phyloP scores from a whole-genome alignment of 1,140 invertebrate genomes.

The Lepidurus couesii region DNA sequence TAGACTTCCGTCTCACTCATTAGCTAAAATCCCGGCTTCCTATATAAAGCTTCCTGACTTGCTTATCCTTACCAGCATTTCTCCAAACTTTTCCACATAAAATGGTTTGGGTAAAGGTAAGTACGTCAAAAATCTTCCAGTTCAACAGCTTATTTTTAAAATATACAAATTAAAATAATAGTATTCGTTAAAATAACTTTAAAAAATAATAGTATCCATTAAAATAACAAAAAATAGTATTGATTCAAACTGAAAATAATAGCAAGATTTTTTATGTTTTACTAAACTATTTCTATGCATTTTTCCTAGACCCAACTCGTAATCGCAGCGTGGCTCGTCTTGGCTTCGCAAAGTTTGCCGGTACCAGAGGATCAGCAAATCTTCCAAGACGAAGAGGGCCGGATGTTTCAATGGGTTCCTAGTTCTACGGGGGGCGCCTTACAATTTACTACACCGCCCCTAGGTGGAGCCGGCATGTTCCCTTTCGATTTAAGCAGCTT shows the following conservation, averaged over 20 bases:
- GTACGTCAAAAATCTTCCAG: neutral
- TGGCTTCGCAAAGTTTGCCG: neutral
- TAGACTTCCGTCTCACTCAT: neutral
- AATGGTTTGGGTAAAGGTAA: neutral
- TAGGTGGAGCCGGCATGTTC: neutral
- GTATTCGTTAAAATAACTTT: neutral
- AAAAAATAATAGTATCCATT: neutral
- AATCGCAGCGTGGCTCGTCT: neutral
- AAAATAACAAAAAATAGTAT: neutral
- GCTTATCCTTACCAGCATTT: neutral
- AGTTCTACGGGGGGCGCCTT: neutral
- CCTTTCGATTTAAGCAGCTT: too few relatives aligned
- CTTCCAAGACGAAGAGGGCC: neutral
- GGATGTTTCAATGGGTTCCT: neutral
- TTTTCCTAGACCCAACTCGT: neutral
- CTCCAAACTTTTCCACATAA: neutral
- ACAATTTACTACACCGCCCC: neutral
- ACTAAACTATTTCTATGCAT: too few relatives aligned
- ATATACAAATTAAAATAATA: neutral
- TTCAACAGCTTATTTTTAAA: too few relatives aligned
- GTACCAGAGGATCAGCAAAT: neutral
- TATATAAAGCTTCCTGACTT: slow-evolving; percentile 15
- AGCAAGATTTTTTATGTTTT: too few relatives aligned
- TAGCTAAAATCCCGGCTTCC: neutral
- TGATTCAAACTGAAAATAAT: neutral